phyloP scores from a whole-genome alignment of 2,113 vertebrate species.

The Pongo pygmaeus region DNA sequence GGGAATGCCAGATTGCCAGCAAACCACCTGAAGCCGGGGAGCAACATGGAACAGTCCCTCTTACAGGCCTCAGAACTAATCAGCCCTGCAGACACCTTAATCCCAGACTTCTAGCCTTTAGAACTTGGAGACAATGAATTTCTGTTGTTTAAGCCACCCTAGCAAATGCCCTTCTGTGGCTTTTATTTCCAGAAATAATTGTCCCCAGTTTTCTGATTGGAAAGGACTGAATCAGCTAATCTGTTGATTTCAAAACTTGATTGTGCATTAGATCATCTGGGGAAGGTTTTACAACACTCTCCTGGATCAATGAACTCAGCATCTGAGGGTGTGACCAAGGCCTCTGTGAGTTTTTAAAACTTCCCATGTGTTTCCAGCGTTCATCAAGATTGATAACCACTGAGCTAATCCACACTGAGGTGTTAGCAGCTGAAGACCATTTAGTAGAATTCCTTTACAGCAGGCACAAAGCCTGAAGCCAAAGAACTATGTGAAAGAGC shows the following conservation, averaged over 20 bases:
- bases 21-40: background rate
- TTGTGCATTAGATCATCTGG: background rate
- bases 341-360: background rate
- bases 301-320: background rate
- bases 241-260: background rate
- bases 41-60: background rate
- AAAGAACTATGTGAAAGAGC: background rate
- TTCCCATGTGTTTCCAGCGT: background rate
- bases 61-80: too few species aligned
- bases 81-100: background rate
- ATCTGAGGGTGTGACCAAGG: background rate
- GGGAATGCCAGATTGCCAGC: background rate
- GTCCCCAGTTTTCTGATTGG: background rate
- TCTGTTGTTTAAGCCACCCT: background rate
- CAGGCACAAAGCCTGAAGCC: background rate
- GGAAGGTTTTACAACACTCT: background rate
- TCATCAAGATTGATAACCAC: background rate
- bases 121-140: background rate
- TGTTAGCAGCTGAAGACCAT: background rate
- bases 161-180: background rate
- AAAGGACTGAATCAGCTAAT: background rate
- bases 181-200: background rate
- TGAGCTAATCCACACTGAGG: background rate
- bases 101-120: background rate
- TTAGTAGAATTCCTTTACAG: background rate